Evolutionary conservation across 2,113 vertebrate species (phyloP).

Genomic region (Danio rerio): DNA sequence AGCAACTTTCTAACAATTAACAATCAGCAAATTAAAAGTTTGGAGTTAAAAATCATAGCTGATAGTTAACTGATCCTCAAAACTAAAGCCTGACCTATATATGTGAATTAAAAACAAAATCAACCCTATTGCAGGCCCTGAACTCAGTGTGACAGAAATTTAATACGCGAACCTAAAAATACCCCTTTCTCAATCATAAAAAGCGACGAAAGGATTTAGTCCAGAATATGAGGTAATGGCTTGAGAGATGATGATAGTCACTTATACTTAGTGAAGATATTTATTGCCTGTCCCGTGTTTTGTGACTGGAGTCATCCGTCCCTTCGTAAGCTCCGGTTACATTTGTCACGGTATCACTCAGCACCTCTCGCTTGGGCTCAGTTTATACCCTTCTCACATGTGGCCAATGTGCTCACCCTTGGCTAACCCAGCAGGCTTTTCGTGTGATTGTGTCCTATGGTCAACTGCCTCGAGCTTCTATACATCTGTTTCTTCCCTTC

Average conservation of each 20-base stretch:
- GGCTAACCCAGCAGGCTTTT: conserved; percentile 50
- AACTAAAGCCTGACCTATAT: too few species aligned
- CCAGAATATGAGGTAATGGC: conserved; percentile 4
- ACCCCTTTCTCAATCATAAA: neutral
- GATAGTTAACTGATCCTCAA: too few species aligned
- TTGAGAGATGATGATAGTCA: conserved; percentile 26
- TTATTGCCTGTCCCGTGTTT: conserved; percentile 65
- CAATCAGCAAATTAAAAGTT: too few species aligned
- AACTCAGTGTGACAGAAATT: neutral
- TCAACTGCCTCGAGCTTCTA: conserved; percentile 39
- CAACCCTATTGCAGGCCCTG: neutral
- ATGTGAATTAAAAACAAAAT: neutral
- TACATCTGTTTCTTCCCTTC: conserved; percentile 50
- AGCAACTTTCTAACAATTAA: too few species aligned
- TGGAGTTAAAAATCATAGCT: too few species aligned
- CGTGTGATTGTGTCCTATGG: conserved; percentile 48
- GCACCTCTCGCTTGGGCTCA: conserved; percentile 55
- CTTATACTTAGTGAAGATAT: conserved; percentile 59
- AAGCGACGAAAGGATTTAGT: neutral
- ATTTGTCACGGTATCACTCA: conserved; percentile 73
- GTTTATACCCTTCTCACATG: conserved; percentile 68
- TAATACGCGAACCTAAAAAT: neutral
- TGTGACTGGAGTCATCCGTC: conserved; percentile 66
- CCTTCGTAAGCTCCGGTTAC: conserved; percentile 57
- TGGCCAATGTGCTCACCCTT: conserved; percentile 49